Evolutionary conservation across 2,797 vertebrate species (phyloP).

Genomic region (Pangasius macronema): DNA sequence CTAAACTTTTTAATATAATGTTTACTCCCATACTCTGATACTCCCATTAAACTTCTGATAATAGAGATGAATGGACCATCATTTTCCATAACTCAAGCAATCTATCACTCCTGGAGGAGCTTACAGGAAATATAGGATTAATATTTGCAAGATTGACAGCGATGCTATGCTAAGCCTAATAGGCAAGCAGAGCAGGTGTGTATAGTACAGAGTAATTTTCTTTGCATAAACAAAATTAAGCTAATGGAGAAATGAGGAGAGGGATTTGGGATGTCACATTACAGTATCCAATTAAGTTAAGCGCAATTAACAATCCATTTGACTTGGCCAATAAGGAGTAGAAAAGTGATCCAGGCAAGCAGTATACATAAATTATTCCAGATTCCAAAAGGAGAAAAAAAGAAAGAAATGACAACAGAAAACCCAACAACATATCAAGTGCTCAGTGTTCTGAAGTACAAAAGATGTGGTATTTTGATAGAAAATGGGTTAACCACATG

Average conservation of each 20-base stretch:
- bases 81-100: background rate
- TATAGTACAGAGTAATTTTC: background rate
- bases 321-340: background rate
- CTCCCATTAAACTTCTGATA: background rate
- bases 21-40: background rate
- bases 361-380: background rate
- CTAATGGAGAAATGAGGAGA: slow-evolving; percentile 8
- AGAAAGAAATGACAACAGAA: background rate
- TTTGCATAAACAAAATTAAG: background rate
- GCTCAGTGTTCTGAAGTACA: background rate
- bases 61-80: background rate
- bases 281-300: background rate
- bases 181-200: slow-evolving; percentile 8
- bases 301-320: background rate
- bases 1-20: background rate
- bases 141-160: background rate
- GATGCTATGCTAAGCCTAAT: background rate
- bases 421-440: background rate
- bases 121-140: background rate
- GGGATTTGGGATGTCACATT: slow-evolving; percentile 4
- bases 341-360: background rate
- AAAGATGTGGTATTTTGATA: background rate
- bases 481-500: background rate
- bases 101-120: background rate
- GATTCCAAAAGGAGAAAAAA: background rate